Percentiles rank a stretch among this genome's conserved stretches.
Conservation (phyloP, 2,797 vertebrate genomes). For the Enteromius radiatus region DNA sequence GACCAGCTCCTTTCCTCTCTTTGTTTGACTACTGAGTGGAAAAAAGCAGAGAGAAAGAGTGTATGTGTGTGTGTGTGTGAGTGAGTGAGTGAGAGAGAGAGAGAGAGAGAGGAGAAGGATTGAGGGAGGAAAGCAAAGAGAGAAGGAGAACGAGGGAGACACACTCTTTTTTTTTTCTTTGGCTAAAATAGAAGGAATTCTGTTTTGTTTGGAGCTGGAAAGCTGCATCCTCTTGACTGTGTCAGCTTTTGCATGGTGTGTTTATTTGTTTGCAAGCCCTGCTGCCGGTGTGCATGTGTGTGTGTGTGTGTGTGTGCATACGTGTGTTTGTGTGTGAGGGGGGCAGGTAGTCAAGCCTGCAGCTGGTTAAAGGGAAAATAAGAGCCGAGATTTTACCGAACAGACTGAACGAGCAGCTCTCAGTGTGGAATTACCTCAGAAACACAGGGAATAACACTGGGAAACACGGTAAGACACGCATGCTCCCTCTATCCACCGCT, state of each 20-base stretch:
- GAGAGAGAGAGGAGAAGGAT: constrained; percentile 61
- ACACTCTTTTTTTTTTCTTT: constrained; percentile 59
- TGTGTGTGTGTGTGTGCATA: neutral
- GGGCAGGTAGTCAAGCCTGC: constrained; percentile 70
- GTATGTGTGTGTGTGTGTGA: constrained; percentile 66
- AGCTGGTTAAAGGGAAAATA: constrained; percentile 74
- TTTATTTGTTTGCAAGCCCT: constrained; percentile 49
- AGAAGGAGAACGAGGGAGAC: constrained; percentile 61
- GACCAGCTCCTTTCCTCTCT: constrained; percentile 83
- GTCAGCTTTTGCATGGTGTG: constrained; percentile 56
- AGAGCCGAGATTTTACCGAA: constrained; percentile 73
- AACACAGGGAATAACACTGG: constrained; percentile 56
- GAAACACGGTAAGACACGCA: constrained; percentile 73
- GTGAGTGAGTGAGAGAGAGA: constrained; percentile 54
- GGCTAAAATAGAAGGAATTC: constrained; percentile 51
- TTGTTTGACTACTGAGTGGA: constrained; percentile 85
- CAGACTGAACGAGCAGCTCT: constrained; percentile 62
- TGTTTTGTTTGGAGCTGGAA: constrained; percentile 51
- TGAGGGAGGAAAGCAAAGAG: constrained; percentile 47
- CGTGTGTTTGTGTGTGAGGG: constrained; percentile 50
- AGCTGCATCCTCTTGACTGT: constrained; percentile 44
- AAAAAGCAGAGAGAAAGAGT: constrained; percentile 73
- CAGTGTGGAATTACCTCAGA: constrained; percentile 69
- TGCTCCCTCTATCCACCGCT: constrained; percentile 6
- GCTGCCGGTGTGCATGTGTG: constrained; percentile 36